Evolutionary conservation across 2,888 invertebrate genomes (phyloP).

Genomic region (Cataglyphis albicans): DNA sequence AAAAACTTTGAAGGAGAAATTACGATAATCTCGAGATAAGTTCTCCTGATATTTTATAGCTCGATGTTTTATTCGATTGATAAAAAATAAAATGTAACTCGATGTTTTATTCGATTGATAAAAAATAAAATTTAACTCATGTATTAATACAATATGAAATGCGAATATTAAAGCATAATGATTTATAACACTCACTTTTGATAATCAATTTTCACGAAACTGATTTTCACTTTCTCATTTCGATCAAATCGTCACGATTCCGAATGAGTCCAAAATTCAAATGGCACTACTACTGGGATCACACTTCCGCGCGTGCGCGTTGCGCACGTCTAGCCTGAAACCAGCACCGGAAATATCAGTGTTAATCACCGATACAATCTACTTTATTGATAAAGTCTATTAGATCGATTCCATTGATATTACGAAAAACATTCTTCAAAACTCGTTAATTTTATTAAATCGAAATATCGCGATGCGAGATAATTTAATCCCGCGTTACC

Average conservation of each 20-base stretch:
- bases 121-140: neutral
- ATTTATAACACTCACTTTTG: neutral
- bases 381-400: neutral
- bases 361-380: slow-evolving; percentile 15
- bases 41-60: neutral
- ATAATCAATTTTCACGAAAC: neutral
- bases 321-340: slow-evolving; percentile 24
- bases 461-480: neutral
- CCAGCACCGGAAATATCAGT: neutral
- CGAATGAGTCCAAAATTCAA: neutral
- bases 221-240: neutral
- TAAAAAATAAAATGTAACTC: no score
- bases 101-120: neutral
- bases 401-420: neutral
- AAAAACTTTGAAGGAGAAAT: neutral
- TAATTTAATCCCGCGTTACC: neutral
- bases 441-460: neutral
- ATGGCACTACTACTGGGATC: neutral
- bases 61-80: neutral
- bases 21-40: neutral
- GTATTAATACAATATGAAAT: neutral
- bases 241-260: neutral
- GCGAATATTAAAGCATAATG: neutral
- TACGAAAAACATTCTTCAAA: neutral
- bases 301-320: slow-evolving; percentile 49